Evolutionary conservation across 2,113 vertebrate species (phyloP).

Genomic region (Herpetotheres cachinnans): DNA sequence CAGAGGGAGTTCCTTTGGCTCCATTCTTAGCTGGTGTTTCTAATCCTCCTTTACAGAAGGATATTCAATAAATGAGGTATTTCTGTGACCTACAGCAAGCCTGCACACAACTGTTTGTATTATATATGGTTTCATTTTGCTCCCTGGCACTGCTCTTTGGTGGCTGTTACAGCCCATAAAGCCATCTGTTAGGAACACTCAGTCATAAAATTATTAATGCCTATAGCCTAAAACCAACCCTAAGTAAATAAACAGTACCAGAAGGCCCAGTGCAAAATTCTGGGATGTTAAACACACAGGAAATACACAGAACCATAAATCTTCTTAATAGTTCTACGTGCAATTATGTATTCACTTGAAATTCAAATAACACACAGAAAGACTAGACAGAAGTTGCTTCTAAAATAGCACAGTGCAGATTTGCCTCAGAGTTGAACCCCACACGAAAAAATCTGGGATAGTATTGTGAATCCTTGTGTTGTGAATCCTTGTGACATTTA

Average conservation of each 20-base stretch:
- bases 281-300: slow-evolving; percentile 27
- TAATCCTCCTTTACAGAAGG: not conserved
- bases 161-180: slow-evolving; percentile 52
- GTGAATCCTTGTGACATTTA: not conserved
- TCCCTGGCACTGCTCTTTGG: slow-evolving; percentile 46
- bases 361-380: not conserved
- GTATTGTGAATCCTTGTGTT: not conserved
- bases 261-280: slow-evolving; percentile 48
- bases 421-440: not conserved
- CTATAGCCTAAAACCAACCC: slow-evolving; percentile 42
- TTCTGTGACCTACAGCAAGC: slow-evolving; percentile 42
- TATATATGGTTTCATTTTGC: slow-evolving; percentile 51
- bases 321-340: not conserved
- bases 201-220: slow-evolving; percentile 60
- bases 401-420: not conserved
- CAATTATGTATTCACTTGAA: slow-evolving; percentile 40
- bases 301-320: slow-evolving; percentile 45
- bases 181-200: slow-evolving; percentile 57
- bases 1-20: slow-evolving; percentile 1
- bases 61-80: slow-evolving; percentile 26
- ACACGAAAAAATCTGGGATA: not conserved
- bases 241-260: slow-evolving; percentile 65
- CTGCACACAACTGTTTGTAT: slow-evolving; percentile 27
- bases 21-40: slow-evolving; percentile 6
- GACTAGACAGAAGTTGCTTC: not conserved